A percentile compares a stretch with the other conserved stretches of the same genome.
Conservation (phyloP, 2,888 invertebrate genomes). For the Galerucella nymphaeae region DNA sequence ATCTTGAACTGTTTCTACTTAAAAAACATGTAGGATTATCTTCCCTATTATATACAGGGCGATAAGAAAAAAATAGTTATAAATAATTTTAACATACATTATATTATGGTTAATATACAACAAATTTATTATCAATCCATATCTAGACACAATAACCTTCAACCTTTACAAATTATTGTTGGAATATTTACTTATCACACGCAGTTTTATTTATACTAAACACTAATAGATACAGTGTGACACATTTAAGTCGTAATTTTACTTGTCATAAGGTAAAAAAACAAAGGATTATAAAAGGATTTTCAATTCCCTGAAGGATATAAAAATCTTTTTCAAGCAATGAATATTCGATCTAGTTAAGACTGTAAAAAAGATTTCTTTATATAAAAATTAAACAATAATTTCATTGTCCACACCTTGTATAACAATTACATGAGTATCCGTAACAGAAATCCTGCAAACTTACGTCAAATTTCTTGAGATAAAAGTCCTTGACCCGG, state of each 20-base stretch:
- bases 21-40: not conserved
- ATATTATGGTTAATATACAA: too few species aligned
- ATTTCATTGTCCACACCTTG: constrained; percentile 3
- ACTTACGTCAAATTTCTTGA: constrained; percentile 42
- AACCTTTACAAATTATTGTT: not conserved
- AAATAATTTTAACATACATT: too few species aligned
- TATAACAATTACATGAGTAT: constrained; percentile 17
- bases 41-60: not conserved
- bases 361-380: too few species aligned
- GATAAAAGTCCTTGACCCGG: constrained; percentile 49
- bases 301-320: too few species aligned
- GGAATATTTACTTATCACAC: not conserved
- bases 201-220: not conserved
- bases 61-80: not conserved
- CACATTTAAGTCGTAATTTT: not conserved
- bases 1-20: not conserved
- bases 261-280: too few species aligned
- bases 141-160: not conserved
- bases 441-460: constrained; percentile 33
- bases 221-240: not conserved
- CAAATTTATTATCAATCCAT: not conserved
- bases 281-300: too few species aligned
- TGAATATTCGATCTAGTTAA: too few species aligned
- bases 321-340: too few species aligned
- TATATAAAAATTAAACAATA: not conserved